phyloP scores from a whole-genome alignment of 2,888 invertebrate species.

The Icerya purchasi region DNA sequence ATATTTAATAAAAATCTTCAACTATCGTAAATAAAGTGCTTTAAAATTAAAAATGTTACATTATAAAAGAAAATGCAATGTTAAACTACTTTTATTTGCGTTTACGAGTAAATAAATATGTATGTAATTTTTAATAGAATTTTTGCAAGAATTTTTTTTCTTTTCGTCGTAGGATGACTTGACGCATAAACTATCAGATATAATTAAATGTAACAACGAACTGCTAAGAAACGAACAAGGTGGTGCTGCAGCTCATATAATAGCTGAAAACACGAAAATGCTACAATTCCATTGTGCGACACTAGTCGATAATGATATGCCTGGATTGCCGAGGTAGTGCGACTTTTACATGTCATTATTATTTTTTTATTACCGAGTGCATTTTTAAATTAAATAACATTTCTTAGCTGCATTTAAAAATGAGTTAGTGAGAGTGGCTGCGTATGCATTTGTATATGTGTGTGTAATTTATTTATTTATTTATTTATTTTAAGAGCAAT shows the following conservation, averaged over 20 bases:
- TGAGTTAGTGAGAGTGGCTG: too few species aligned
- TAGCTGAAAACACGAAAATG: conserved; percentile 91
- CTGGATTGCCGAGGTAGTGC: conserved; percentile 63
- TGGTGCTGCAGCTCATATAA: conserved; percentile 92
- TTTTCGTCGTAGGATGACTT: conserved; percentile 62
- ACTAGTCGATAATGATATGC: conserved; percentile 95
- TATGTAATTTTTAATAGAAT: neutral
- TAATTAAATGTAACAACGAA: conserved; percentile 95
- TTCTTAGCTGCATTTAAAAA: neutral
- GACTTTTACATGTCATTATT: too few species aligned
- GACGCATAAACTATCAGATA: conserved; percentile 95
- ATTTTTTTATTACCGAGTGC: neutral
- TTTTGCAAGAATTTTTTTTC: neutral
- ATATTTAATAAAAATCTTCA: too few species aligned
- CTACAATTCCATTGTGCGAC: conserved; percentile 97
- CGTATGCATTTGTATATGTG: too few species aligned
- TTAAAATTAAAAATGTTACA: neutral
- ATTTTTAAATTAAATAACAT: neutral
- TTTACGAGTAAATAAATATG: neutral
- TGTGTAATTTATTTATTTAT: too few species aligned
- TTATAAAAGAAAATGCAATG: neutral
- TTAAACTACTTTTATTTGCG: neutral
- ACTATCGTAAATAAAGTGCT: neutral
- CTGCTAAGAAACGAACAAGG: conserved; percentile 81
- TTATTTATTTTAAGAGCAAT: conserved; percentile 44